A percentile compares a stretch with the other conserved stretches of the same genome.
Conservation (phyloP, 1,140 invertebrate genomes). For the Lethrus apterus region DNA sequence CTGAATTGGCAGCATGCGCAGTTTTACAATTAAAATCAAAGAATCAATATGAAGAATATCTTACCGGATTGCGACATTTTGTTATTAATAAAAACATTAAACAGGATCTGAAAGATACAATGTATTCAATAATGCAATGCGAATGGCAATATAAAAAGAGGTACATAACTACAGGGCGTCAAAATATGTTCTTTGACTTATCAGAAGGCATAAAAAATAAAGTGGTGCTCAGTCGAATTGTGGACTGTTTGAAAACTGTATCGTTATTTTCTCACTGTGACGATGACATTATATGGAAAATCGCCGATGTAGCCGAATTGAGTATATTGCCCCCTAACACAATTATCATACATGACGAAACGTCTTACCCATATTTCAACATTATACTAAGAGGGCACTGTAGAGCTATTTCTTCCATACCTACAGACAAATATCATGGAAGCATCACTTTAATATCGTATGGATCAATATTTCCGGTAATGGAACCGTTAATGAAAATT, state of each 20-base stretch:
- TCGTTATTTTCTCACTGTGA: constrained; percentile 14
- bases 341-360: constrained; percentile 5
- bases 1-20: constrained; percentile 8
- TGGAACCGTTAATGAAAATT: constrained; percentile 15
- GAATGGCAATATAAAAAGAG: constrained; percentile 8
- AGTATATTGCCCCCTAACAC: constrained; percentile 8
- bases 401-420: constrained; percentile 4
- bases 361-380: background rate
- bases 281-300: background rate
- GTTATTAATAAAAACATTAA: background rate
- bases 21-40: constrained; percentile 1
- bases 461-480: constrained; percentile 18
- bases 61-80: background rate
- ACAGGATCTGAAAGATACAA: background rate
- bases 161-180: no score
- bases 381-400: constrained; percentile 13
- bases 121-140: background rate
- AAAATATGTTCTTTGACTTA: no score
- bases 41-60: background rate
- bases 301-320: background rate
- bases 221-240: constrained; percentile 11
- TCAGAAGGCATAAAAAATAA: no score
- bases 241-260: constrained; percentile 7
- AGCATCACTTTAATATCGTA: constrained; percentile 3
- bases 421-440: constrained; percentile 16